Evolutionary conservation across 2,888 invertebrate species (phyloP).

Genomic region (Dynastes grantii): DNA sequence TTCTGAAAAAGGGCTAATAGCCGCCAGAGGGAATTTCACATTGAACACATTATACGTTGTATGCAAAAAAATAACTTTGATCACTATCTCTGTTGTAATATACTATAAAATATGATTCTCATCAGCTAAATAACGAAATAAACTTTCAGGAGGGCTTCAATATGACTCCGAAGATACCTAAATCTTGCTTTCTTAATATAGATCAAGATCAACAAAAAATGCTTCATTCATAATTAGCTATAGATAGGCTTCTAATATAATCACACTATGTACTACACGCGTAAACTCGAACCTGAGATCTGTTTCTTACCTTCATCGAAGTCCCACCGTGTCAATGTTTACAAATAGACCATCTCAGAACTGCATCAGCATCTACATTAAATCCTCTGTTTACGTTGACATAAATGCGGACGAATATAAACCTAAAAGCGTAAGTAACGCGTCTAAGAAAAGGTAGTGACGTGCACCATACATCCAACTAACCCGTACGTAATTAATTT

Average conservation of each 20-base stretch:
- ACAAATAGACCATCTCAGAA: conserved; percentile 31
- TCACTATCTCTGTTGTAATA: too few species aligned
- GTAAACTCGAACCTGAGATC: neutral
- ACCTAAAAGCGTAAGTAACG: conserved; percentile 14
- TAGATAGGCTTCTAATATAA: too few species aligned
- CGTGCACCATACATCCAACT: neutral
- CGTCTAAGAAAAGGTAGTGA: conserved; percentile 8
- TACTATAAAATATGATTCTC: too few species aligned
- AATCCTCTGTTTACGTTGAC: conserved; percentile 39
- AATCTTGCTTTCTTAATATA: neutral
- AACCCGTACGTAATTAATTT: conserved; percentile 24
- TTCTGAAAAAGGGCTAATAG: too few species aligned
- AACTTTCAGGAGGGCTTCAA: too few species aligned
- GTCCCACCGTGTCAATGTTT: conserved; percentile 19
- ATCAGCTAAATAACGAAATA: too few species aligned
- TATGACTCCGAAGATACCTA: neutral
- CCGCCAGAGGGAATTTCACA: too few species aligned
- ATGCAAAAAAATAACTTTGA: too few species aligned
- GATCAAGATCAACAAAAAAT: neutral
- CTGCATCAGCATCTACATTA: conserved; percentile 20
- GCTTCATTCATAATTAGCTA: too few species aligned
- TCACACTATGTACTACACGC: neutral
- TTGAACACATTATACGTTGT: too few species aligned
- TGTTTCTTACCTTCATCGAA: conserved; percentile 24
- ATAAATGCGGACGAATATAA: conserved; percentile 36